These are phyloP conservation scores for Sula dactylatra DNA, from an alignment of 2,113 vertebrate species.

Conservation along the genomic window DNA sequence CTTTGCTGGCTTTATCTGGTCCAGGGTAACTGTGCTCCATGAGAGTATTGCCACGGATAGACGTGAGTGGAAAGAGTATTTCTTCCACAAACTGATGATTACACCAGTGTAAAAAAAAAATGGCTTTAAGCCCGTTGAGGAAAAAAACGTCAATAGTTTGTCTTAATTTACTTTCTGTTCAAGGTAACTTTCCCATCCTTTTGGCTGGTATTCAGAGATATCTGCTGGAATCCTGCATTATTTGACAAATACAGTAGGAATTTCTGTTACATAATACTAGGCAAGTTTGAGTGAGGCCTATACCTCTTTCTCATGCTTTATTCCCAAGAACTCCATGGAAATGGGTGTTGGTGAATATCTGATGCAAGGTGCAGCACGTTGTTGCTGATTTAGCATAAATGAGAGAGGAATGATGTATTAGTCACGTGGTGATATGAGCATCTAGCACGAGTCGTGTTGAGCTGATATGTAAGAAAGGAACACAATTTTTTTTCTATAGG, in stretches of 20 bases:
- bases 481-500: background rate
- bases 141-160: background rate
- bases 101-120: background rate
- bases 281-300: background rate
- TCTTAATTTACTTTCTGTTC: background rate
- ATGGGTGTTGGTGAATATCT: background rate
- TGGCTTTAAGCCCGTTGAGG: background rate
- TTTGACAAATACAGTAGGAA: background rate
- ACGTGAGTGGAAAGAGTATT: background rate
- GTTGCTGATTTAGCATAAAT: background rate
- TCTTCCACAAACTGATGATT: background rate
- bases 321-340: background rate
- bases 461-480: background rate
- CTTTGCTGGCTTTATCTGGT: background rate
- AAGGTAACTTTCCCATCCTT: background rate
- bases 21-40: background rate
- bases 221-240: background rate
- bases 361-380: background rate
- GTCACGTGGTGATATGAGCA: background rate
- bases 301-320: background rate
- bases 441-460: background rate
- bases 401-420: background rate
- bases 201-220: background rate
- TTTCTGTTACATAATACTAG: background rate
- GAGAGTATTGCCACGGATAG: background rate